phyloP scores from a whole-genome alignment of 2,888 invertebrate species.

The Aquatica leii region DNA sequence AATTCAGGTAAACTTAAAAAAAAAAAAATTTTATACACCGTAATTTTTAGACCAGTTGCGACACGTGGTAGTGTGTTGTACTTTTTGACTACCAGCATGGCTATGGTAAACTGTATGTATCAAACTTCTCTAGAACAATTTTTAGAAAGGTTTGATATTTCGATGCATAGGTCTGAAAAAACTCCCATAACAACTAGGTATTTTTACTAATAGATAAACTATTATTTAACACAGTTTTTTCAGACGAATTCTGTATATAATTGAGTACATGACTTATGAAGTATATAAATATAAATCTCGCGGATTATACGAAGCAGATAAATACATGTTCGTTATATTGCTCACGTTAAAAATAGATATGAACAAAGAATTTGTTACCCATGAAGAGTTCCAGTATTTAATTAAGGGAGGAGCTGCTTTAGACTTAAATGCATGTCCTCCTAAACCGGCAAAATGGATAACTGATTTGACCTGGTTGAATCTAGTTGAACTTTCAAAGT shows the following conservation, averaged over 20 bases:
- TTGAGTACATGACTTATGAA: constrained; percentile 83
- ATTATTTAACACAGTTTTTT: too few species aligned
- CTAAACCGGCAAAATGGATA: constrained; percentile 84
- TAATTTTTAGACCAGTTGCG: constrained; percentile 72
- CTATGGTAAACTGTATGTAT: constrained; percentile 88
- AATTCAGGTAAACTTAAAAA: constrained; percentile 64
- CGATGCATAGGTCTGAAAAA: constrained; percentile 75
- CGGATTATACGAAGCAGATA: constrained; percentile 85
- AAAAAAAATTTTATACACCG: background rate
- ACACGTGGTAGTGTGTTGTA: constrained; percentile 86
- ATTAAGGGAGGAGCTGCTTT: constrained; percentile 78
- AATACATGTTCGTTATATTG: constrained; percentile 82
- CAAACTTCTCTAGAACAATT: constrained; percentile 89
- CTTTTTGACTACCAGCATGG: constrained; percentile 87
- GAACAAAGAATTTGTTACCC: constrained; percentile 71
- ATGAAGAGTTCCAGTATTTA: constrained; percentile 84
- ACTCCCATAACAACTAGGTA: constrained; percentile 68
- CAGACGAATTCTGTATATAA: constrained; percentile 79
- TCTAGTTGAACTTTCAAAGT: constrained; percentile 75
- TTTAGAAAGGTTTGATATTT: constrained; percentile 83
- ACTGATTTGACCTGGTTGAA: constrained; percentile 89
- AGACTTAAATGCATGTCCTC: constrained; percentile 81
- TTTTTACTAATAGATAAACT: too few species aligned
- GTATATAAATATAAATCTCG: constrained; percentile 81
- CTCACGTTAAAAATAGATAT: constrained; percentile 85